These are phyloP conservation scores for rat (Rattus norvegicus) DNA, from an alignment of 2,113 vertebrate species.

Conservation along the genomic window DNA sequence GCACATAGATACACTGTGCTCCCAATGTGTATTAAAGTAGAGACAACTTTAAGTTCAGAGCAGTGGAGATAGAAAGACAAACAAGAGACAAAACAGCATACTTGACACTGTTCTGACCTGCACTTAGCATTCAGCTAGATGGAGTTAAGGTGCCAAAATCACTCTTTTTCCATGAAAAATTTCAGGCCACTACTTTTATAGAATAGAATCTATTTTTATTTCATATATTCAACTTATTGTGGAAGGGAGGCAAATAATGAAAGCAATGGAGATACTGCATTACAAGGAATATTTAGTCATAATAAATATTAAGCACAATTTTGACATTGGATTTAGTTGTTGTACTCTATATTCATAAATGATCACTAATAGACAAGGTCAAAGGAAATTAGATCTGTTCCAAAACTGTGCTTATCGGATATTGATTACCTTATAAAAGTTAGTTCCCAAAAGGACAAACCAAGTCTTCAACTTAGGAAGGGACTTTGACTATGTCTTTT, in stretches of 20 bases:
- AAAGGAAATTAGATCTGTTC: too few relatives aligned
- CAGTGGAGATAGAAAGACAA: neutral
- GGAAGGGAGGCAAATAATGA: neutral
- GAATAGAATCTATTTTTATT: neutral
- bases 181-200: neutral
- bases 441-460: neutral
- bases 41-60: neutral
- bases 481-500: neutral
- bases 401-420: neutral
- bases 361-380: neutral
- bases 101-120: neutral
- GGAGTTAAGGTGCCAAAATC: neutral
- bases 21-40: neutral
- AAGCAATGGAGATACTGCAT: too few relatives aligned
- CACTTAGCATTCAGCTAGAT: neutral
- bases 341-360: neutral
- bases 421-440: neutral
- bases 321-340: neutral
- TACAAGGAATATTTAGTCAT: neutral
- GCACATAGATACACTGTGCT: neutral
- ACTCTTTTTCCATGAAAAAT: neutral
- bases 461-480: neutral
- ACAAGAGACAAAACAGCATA: fast-evolving
- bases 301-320: neutral
- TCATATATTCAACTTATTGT: neutral